Evolutionary conservation across 2,888 invertebrate species (phyloP), one percentile per base, ranked within the genome.

Genomic region (Xestia sexstrigata): DNA sequence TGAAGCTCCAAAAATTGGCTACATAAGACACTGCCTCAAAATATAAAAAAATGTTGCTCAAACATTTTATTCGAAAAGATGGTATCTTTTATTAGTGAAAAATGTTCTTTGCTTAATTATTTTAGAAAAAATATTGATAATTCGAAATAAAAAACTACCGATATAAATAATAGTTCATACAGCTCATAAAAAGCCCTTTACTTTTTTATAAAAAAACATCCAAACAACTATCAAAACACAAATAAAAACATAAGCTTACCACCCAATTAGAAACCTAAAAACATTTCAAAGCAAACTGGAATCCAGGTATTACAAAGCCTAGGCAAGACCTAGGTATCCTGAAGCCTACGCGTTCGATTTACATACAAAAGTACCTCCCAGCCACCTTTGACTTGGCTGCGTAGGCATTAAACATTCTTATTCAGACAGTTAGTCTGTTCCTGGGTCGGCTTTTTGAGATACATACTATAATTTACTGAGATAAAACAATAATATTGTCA

Each of bases 321-420:
- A 91, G 89, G 87, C 88, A 2, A 72, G 87, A 89, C 86, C 88
- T 85, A 88, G 90, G 85, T 88, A 77, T 69, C 83, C 80, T 81
- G 74, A 91, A 91, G 91, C 96, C 96, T 95, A 96, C 96, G 96
- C 96, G 92, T 91, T 92, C 85, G 92, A 96, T 96, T 96, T 95
- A 95, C 96, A 96, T 96, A 96, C 96, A 96, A 96, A 96, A 96
- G 96, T 96, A 95, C 95, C 94, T 87, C 45, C 75, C 2, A 79
- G 76, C 87, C 89, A 89, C 89, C 89, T 93, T 93, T 92, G 93
- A 93, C 93, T 94, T 86, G 88, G 87, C 88, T 90, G 95, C 95
- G 96, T 96, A 95, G 95, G 96, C 92, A 93, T 93, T 91, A 92
- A 92, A 91, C 93, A 95, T 95, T 94, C 94, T 92, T 91, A 89